Base-by-base conservation (phyloP, 2,797 vertebrate genomes). In the Chelonia mydas region DNA sequence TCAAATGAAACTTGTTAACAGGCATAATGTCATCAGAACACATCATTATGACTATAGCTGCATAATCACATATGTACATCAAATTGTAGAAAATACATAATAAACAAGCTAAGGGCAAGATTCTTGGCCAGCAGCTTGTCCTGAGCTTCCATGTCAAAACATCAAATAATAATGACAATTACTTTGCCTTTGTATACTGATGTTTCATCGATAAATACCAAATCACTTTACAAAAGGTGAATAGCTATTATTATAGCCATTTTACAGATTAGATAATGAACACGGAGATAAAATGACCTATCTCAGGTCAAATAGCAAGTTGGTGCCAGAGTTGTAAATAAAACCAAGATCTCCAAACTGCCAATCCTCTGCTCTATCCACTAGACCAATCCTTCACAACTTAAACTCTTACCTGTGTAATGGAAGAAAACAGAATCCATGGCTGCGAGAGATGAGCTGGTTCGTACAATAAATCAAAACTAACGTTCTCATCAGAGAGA, bases 1-100 rank as follows among this genome's bases (percentile, higher is more conserved):
- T 92, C 81, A 55, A 6, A 50, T 51, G 85, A 93, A 96, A 59
- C 77, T 91, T 88, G 81, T 91, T 93, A 90, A 55, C 57, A 94
- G 72, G 57, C 78, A 59, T 94, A 94, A 84, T 87, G 86, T 84
- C 81, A 50, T 31, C 74, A 55, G 78, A 94, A 89, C 7, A 0
- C 50, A 55, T 80, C 84, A 41, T 78, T 84, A 61, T 23, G 59
- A 23, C 16, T 0, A 0, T 84, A 90, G 65, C 49, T 95, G 59
- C 65, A 86, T 57, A 89, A 81, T 27, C 45, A 81, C 51, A 31
- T 86, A 84, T 27, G 49, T 81, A 84, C 59, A 74, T 31, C 83
- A 92, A 74, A 92, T 59, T 94, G 78, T 81, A 72, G 80, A 57
- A 94, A 90, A 65, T 74, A 51, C 17, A 83, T 50, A 89, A 92